These are phyloP conservation scores for Criorhina ranunculi DNA, from an alignment of 2,888 invertebrate genomes.

Conservation along the genomic window DNA sequence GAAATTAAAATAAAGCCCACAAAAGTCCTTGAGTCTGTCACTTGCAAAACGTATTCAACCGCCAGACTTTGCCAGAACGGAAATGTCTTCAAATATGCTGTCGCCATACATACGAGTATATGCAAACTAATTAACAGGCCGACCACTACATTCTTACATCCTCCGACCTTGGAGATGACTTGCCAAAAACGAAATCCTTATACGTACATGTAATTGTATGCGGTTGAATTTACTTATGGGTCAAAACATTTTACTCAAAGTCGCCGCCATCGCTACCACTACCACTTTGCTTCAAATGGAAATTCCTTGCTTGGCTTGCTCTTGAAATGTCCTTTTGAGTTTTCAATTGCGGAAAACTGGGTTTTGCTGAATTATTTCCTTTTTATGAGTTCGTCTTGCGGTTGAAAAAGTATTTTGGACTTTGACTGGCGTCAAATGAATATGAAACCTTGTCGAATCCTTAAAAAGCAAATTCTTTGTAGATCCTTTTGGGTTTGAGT, in stretches of 20 bases:
- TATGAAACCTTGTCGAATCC: slow-evolving; percentile 28
- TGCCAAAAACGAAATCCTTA: slow-evolving; percentile 17
- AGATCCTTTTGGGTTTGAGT: not conserved
- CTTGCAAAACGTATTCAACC: slow-evolving; percentile 18
- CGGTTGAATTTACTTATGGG: slow-evolving; percentile 28
- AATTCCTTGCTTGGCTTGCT: slow-evolving; percentile 55
- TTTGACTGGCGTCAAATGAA: slow-evolving; percentile 30
- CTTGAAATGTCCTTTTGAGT: slow-evolving; percentile 46
- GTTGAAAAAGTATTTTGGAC: slow-evolving; percentile 18
- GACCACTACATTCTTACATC: not conserved
- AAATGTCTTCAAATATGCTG: slow-evolving; percentile 11
- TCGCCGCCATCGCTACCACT: slow-evolving; percentile 12
- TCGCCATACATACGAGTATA: not conserved
- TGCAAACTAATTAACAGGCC: slow-evolving; percentile 50
- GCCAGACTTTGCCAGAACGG: slow-evolving; percentile 26
- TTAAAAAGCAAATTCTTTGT: slow-evolving; percentile 4
- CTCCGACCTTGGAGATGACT: slow-evolving; percentile 39
- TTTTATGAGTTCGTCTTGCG: slow-evolving; percentile 13
- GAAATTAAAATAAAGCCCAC: slow-evolving; percentile 48
- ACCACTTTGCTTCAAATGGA: slow-evolving; percentile 49
- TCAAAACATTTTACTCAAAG: slow-evolving; percentile 44
- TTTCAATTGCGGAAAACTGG: slow-evolving; percentile 35
- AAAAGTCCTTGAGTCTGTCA: slow-evolving; percentile 39
- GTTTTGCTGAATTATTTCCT: slow-evolving; percentile 38
- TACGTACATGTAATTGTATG: slow-evolving; percentile 28